These are phyloP conservation scores for Cephus runcator DNA, from an alignment of 2,888 invertebrate species.

Conservation along the genomic window DNA sequence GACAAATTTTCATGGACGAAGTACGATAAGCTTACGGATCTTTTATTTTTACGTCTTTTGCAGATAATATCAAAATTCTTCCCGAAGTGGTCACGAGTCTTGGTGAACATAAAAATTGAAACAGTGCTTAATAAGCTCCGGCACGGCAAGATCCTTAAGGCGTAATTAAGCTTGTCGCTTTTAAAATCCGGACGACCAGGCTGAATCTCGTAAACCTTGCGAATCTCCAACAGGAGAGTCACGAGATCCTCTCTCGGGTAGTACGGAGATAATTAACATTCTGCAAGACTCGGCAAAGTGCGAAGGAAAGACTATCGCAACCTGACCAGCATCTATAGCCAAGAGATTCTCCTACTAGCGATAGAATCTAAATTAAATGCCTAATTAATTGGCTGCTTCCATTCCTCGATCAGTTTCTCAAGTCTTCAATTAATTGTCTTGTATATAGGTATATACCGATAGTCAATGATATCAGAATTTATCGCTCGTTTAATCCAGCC, in stretches of 20 bases:
- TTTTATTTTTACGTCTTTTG: too few relatives aligned
- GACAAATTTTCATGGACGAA: too few relatives aligned
- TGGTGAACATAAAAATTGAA: too few relatives aligned
- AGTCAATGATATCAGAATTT: too few relatives aligned
- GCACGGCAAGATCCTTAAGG: conserved; percentile 31
- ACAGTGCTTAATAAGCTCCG: too few relatives aligned
- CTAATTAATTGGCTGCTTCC: conserved; percentile 50
- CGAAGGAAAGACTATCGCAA: conserved; percentile 12
- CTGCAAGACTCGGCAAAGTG: conserved; percentile 15
- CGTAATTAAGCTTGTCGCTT: conserved; percentile 51
- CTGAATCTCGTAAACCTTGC: background rate
- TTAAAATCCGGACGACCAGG: conserved; percentile 35
- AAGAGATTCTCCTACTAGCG: conserved; percentile 21
- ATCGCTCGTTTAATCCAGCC: too few relatives aligned
- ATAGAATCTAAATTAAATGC: conserved; percentile 56
- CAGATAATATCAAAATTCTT: too few relatives aligned
- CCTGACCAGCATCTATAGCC: conserved; percentile 1
- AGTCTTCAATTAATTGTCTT: conserved; percentile 36
- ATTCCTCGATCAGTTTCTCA: conserved; percentile 1
- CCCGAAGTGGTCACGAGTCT: too few relatives aligned
- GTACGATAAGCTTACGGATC: too few relatives aligned
- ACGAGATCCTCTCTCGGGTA: conserved; percentile 11
- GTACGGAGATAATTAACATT: conserved; percentile 37
- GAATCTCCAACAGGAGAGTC: background rate
- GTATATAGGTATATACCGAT: too few relatives aligned